Evolutionary conservation across 2,888 invertebrate genomes (phyloP), one percentile per base, ranked within the genome.

Genomic region (Acrobasis consociella): DNA sequence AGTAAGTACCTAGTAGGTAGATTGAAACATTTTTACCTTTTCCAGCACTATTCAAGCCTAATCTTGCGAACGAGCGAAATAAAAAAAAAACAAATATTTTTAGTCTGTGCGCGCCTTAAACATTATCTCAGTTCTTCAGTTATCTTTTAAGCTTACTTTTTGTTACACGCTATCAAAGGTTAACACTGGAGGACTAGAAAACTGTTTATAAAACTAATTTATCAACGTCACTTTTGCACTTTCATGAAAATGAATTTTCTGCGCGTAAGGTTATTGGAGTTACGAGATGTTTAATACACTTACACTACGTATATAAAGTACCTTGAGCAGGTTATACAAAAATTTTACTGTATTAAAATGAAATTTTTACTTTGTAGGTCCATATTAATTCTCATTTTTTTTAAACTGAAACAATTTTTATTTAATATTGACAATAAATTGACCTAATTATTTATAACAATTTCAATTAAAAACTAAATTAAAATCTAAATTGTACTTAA

Each of bases 171-270:
- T 46, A 46, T 46, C 46, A n/a, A n/a, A 11, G 46, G 46, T 46
- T 46, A 46, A 46, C 46, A 46, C 13, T 46, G 46, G 46, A 46
- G 46, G 46, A 46, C 46, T 46, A 46, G 46, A n/a, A 42, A 42
- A 46, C 46, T 46, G 46, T 46, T 46, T 46, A 46, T 46, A 46
- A 46, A 46, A 46, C 46, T 51, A 51, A 51, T 51, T 51, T 51
- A 51, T 51, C 50, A 17, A 51, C 50, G 50, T 51, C 50, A 51
- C 50, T 51, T 51, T 51, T 22, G 17, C 50, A 51, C 17, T 51
- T 51, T 17, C 10, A 51, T 51, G 22, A 52, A 46, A 46, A 13
- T 46, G 10, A 46, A n/a, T 46, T 46, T 11, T 46, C 46, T 13
- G 46, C 46, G 46, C 46, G 13, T 46, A 46, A 46, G 13, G 11